These are phyloP conservation scores for Caenorhabditis brenneri DNA, from an alignment of 1,140 invertebrate genomes.

Conservation along the genomic window DNA sequence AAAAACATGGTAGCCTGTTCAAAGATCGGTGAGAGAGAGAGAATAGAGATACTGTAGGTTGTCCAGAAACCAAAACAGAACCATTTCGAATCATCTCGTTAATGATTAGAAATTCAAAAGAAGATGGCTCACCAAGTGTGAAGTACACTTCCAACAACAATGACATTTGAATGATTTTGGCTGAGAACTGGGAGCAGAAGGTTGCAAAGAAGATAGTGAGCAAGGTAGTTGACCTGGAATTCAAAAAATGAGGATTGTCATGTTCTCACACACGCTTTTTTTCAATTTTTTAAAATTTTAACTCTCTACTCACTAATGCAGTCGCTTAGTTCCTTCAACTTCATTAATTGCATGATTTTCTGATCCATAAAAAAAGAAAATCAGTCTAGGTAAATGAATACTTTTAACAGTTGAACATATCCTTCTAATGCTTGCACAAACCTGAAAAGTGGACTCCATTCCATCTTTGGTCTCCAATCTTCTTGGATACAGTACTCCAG, in stretches of 20 bases:
- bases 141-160: slow-evolving; percentile 58
- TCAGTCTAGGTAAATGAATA: too few relatives aligned
- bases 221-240: slow-evolving; percentile 58
- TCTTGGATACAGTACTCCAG: slow-evolving; percentile 51
- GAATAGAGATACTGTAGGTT: not conserved
- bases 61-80: too few relatives aligned
- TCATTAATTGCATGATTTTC: too few relatives aligned
- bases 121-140: slow-evolving; percentile 54
- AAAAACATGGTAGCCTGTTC: not conserved
- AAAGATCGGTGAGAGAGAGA: not conserved
- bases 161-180: slow-evolving; percentile 49
- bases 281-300: too few relatives aligned
- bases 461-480: slow-evolving; percentile 56
- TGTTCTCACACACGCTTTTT: too few relatives aligned
- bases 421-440: too few relatives aligned
- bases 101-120: not conserved
- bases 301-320: too few relatives aligned
- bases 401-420: too few relatives aligned
- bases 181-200: slow-evolving; percentile 48
- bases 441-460: slow-evolving; percentile 58
- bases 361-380: too few relatives aligned
- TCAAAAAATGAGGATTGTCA: not conserved
- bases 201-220: slow-evolving; percentile 58
- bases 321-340: too few relatives aligned
- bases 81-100: too few relatives aligned